Evolutionary conservation across 2,113 vertebrate genomes (phyloP).

Genomic region (Ctenodactylus gundi): DNA sequence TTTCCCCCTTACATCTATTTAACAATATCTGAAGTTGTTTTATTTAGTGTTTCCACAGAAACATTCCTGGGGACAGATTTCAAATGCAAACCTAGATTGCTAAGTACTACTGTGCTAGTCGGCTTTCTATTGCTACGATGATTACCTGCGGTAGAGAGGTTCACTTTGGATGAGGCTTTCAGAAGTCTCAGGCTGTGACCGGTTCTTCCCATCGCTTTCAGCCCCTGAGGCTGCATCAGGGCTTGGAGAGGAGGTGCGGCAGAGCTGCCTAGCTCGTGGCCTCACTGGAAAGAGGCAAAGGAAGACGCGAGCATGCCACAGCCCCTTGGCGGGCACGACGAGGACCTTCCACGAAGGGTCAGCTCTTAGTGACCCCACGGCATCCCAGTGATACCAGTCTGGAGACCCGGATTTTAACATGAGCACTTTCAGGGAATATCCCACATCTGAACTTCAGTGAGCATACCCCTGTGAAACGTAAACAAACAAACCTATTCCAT

Average conservation of each 20-base stretch:
- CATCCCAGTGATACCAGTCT: not conserved
- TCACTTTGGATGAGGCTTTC: not conserved
- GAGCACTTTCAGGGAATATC: not conserved
- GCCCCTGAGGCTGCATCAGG: too few species aligned
- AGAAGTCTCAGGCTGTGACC: not conserved
- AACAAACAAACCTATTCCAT: not conserved
- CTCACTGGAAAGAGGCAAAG: not conserved
- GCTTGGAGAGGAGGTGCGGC: fast-evolving
- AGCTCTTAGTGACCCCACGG: not conserved
- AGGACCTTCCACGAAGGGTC: not conserved
- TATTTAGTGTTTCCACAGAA: not conserved
- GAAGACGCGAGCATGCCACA: not conserved
- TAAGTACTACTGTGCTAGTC: not conserved
- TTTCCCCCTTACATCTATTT: not conserved
- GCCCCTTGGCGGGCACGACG: fast-evolving
- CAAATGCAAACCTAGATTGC: not conserved
- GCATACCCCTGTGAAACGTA: not conserved
- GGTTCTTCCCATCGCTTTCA: too few species aligned
- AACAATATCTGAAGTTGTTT: not conserved
- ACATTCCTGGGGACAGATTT: not conserved
- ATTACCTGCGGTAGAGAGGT: not conserved
- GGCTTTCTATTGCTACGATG: not conserved
- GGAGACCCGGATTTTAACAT: not conserved
- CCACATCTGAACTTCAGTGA: not conserved
- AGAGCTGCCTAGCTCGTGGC: not conserved